Evolutionary conservation across 2,797 vertebrate species (phyloP), one percentile per base, ranked within the genome.

Genomic region (Scleropages formosus): DNA sequence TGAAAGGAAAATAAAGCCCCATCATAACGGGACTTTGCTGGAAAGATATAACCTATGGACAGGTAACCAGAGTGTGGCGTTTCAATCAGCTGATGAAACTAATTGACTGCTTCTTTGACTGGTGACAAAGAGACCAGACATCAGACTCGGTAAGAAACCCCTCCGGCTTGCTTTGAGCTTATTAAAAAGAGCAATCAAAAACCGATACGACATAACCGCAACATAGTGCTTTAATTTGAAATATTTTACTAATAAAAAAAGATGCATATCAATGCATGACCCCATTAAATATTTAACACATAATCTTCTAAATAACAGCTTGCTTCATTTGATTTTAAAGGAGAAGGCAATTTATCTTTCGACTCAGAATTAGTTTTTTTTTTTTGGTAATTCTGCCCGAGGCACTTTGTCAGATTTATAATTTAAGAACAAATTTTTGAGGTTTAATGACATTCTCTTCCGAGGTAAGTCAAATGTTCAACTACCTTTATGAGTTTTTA

Each of bases 101-200:
- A 72, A 60, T 66, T 59, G 72, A n/a, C n/a, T 31, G 26, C 81
- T 79, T 83, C 75, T 70, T 59, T 15, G 0, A 20, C 73, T 69
- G 69, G 82, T 12, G 31, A 66, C 51, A 79, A 74, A 8, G 51
- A 0, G 78, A 77, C 78, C 66, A 83, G 76, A 74, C 71, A 80
- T 80, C 49, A 78, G 65, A 82, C 72, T 20, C 78, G 81, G 84
- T 67, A 82, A 77, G 81, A 77, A 77, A 74, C 77, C 74, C 85
- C 87, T 66, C 72, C 63, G 85, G 85, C 84, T 78, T 68, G 60
- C 60, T 86, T 84, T 79, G 82, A 87, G 78, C 83, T 86, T 79
- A 86, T 89, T 89, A 88, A 84, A 86, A 87, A 82, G 79, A 80
- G 84, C 82, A 84, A 89, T 87, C 82, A 84, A 86, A 87, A 84